These are phyloP conservation scores for Rhinichthys klamathensis DNA, from an alignment of 2,113 vertebrate genomes.

Conservation along the genomic window DNA sequence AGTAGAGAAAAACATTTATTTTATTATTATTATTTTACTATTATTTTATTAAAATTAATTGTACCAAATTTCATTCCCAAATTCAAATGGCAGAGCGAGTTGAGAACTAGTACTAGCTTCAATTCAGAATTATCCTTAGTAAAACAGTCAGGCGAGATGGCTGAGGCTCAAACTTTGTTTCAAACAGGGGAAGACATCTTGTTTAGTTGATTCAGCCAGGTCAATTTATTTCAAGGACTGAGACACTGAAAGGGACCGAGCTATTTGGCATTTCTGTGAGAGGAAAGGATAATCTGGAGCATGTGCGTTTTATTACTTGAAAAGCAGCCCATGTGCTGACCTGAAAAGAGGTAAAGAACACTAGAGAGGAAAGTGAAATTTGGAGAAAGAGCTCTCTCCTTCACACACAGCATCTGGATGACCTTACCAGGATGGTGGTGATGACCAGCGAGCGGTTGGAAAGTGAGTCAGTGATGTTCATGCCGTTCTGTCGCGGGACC, in stretches of 20 bases:
- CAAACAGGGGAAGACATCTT: constrained; percentile 25
- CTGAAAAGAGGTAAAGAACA: background rate
- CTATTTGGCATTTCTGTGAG: constrained; percentile 30
- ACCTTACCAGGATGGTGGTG: constrained; percentile 95
- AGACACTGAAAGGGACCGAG: background rate
- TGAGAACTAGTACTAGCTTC: background rate
- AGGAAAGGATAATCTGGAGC: constrained; percentile 27
- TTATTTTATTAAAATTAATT: background rate
- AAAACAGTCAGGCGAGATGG: background rate
- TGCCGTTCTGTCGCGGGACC: constrained; percentile 86
- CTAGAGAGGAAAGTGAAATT: background rate
- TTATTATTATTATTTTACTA: too few species aligned
- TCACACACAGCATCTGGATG: background rate
- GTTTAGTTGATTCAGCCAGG: constrained; percentile 39
- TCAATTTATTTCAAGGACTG: constrained; percentile 36
- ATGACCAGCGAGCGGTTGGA: constrained; percentile 95
- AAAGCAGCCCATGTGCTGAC: constrained; percentile 8
- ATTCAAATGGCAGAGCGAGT: background rate
- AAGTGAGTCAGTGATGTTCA: constrained; percentile 96
- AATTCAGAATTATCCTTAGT: background rate
- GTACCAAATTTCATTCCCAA: background rate
- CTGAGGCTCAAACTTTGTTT: background rate
- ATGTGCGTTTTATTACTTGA: constrained; percentile 20
- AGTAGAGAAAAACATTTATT: too few species aligned
- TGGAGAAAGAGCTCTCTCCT: background rate